These are phyloP conservation scores for Drosophila atripex DNA, from an alignment of 2,888 invertebrate genomes.

Conservation along the genomic window DNA sequence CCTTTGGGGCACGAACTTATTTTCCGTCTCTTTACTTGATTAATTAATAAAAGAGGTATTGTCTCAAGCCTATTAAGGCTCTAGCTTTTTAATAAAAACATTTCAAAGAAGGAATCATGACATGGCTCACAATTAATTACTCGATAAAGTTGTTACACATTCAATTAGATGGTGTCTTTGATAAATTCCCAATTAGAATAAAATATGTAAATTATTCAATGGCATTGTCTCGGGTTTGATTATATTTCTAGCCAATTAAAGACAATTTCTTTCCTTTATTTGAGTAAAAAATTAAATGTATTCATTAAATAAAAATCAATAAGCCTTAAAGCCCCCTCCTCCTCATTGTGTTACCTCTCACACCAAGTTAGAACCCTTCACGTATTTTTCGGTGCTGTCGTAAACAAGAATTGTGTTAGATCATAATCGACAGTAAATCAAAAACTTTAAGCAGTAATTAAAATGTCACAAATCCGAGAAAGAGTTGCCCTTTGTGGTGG, in stretches of 20 bases:
- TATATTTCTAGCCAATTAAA: too few species aligned
- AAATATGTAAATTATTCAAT: constrained; percentile 1
- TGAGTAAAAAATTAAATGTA: too few species aligned
- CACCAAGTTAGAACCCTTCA: constrained; percentile 11
- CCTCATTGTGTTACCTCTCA: constrained; percentile 21
- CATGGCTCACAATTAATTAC: constrained; percentile 34
- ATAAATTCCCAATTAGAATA: constrained; percentile 21
- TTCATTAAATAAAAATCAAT: background rate
- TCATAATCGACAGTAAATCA: constrained; percentile 61
- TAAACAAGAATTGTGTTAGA: constrained; percentile 25
- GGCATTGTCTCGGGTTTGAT: too few species aligned
- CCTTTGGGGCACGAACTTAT: background rate
- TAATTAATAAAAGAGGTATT: background rate
- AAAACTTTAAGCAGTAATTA: constrained; percentile 66
- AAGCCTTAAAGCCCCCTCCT: background rate
- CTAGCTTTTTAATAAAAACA: background rate
- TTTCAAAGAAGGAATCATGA: constrained; percentile 3
- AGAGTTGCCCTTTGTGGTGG: constrained; percentile 51
- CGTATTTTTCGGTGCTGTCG: constrained; percentile 1
- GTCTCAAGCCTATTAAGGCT: background rate
- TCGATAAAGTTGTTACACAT: constrained; percentile 14
- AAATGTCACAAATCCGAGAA: constrained; percentile 66
- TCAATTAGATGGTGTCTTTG: constrained; percentile 26
- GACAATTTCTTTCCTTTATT: too few species aligned
- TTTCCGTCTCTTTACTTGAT: constrained; percentile 8